Evolutionary conservation across 2,888 invertebrate species (phyloP), one percentile per base, ranked within the genome.

Genomic region (Cenopis cana): DNA sequence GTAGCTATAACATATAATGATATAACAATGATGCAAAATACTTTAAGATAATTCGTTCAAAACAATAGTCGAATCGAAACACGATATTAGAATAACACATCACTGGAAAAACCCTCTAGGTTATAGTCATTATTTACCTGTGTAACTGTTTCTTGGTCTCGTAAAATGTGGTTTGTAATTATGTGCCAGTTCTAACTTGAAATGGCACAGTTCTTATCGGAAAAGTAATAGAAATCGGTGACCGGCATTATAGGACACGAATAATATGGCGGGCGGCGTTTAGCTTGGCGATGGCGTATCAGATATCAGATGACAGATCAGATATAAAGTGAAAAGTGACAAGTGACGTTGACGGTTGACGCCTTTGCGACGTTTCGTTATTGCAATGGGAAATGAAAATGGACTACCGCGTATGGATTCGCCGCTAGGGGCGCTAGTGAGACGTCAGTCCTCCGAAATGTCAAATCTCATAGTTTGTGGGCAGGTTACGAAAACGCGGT

Each of bases 81-180:
- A 20, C 10, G 12, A 60, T 17, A 60, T 20, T 41, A 38, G 9
- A 49, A 38, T 9, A 41, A 20, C 36, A 38, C 36, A 29, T 41
- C n/a, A n/a, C n/a, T 17, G 20, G 12, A 29, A 38, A 52, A 59
- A 2, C 14, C 12, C 8, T 10, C 8, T 11, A 64, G 69, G 64
- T 69, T 69, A 64, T 3, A 46, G 12, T 24, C 9, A 64, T 62
- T 41, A 64, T 56, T 64, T 56, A 64, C 69, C 50, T 57, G 62
- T 29, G 24, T 38, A n/a, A 54, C 24, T 8, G 17, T 50, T 18
- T 12, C 50, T 11, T 9, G 18, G 18, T 33, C 10, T 18, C 41
- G 12, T 29, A 29, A 5, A 20, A 20, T n/a, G 11, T 29, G 3
- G 12, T 11, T 12, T 46, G n/a, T 17, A 17, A 20, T 52, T 36